Conservation (phyloP, 2,888 invertebrate genomes). For the Stratiomys singularior region DNA sequence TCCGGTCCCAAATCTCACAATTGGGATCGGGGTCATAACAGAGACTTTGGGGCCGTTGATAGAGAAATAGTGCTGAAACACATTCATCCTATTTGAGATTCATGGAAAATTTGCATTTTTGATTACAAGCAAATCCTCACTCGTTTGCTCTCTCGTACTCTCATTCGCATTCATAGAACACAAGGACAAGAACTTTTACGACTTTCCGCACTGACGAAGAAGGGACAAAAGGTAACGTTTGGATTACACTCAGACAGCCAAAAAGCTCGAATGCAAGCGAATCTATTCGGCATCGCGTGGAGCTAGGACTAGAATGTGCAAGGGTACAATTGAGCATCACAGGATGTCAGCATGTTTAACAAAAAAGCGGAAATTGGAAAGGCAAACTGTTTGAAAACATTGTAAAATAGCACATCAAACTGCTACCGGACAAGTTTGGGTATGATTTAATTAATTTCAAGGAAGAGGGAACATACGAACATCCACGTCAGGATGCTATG, state of each 20-base stretch:
- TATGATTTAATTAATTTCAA: not conserved
- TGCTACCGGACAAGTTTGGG: not conserved
- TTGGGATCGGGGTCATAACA: not conserved
- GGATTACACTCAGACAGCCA: not conserved
- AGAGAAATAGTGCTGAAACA: not conserved
- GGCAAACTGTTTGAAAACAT: conserved; percentile 24
- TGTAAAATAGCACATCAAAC: not conserved
- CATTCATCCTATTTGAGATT: conserved; percentile 39
- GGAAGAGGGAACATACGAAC: not conserved
- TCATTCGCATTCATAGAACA: conserved; percentile 16
- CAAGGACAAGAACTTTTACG: conserved; percentile 19
- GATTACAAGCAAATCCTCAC: conserved; percentile 28
- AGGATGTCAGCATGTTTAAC: not conserved
- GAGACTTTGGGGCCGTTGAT: not conserved
- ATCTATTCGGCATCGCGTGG: not conserved
- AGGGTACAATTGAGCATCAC: not conserved
- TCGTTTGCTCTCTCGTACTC: not conserved
- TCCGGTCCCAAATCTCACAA: not conserved
- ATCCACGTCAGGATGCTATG: too few species aligned
- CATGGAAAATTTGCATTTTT: conserved; percentile 45
- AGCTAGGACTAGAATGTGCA: not conserved
- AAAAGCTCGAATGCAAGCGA: not conserved
- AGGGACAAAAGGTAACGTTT: conserved; percentile 33
- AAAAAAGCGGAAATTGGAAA: conserved; percentile 19
- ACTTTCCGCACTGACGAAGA: conserved; percentile 27